Conservation (phyloP, 2,888 invertebrate species). For the Microplitis manilae region DNA sequence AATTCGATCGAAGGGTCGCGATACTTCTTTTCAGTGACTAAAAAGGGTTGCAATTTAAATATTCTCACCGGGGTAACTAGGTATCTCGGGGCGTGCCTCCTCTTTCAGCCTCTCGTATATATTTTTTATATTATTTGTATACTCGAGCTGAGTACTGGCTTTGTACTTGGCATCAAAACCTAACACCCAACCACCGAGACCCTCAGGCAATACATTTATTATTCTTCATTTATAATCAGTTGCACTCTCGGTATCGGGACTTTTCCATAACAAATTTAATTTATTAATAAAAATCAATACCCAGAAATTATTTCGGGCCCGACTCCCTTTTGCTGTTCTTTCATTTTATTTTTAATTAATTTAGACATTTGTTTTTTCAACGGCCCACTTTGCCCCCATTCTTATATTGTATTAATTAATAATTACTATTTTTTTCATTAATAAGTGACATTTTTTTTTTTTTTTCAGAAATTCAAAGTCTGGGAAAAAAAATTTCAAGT, state of each 20-base stretch:
- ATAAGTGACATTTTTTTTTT: no score
- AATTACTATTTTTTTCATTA: no score
- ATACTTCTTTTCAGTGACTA: conserved; percentile 58
- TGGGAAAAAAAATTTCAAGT: no score
- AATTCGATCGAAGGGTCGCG: conserved; percentile 71
- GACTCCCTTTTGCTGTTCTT: no score
- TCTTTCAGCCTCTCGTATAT: conserved; percentile 39
- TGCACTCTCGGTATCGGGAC: not conserved
- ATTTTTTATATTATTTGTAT: conserved; percentile 51
- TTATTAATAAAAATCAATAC: no score
- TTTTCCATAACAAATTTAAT: no score
- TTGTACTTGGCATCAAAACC: conserved; percentile 66
- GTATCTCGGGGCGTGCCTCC: conserved; percentile 60
- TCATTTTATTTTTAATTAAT: no score
- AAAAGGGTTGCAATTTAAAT: conserved; percentile 71
- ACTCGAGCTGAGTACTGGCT: conserved; percentile 61
- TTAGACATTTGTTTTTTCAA: no score
- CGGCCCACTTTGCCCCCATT: no score
- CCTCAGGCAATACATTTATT: conserved; percentile 42
- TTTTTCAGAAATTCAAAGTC: no score
- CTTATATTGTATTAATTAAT: no score
- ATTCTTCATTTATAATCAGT: not conserved
- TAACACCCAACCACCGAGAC: conserved; percentile 68
- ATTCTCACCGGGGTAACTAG: conserved; percentile 66
- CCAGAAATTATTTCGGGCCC: no score